A percentile compares a stretch with the other conserved stretches of the same genome.
Conservation (phyloP, 2,797 vertebrate species). For the Gambelia wislizenii region DNA sequence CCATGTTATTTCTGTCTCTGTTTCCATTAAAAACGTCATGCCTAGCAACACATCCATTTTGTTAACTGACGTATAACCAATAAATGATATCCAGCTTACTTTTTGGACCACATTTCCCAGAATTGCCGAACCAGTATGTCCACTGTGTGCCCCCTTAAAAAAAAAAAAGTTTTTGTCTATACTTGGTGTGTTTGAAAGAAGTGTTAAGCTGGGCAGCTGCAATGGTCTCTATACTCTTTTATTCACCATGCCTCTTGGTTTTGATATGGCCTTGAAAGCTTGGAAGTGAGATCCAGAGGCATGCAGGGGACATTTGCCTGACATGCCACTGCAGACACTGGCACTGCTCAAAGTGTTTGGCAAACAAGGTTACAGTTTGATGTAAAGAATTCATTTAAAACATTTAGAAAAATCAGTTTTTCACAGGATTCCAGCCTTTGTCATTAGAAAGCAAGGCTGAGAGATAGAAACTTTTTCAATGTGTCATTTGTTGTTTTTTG, state of each 20-base stretch:
- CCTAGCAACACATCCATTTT: too few species aligned
- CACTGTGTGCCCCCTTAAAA: neutral
- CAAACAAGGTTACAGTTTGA: neutral
- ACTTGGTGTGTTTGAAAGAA: neutral
- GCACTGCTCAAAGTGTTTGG: neutral
- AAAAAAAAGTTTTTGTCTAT: neutral
- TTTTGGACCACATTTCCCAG: too few species aligned
- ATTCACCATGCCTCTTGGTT: neutral
- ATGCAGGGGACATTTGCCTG: neutral
- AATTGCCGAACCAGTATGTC: too few species aligned
- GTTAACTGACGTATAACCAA: too few species aligned
- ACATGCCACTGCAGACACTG: neutral
- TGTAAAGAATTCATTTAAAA: neutral
- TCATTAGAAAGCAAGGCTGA: neutral
- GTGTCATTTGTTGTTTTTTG: neutral
- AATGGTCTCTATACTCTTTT: neutral
- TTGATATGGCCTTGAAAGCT: neutral
- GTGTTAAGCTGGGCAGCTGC: neutral
- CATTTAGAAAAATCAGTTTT: neutral
- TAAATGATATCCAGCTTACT: too few species aligned
- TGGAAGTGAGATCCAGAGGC: too few species aligned
- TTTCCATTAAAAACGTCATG: too few species aligned
- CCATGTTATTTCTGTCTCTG: too few species aligned
- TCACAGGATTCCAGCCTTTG: neutral
- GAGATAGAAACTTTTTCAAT: neutral